A percentile compares a stretch with the other conserved stretches of the same genome.
Conservation (phyloP, 2,797 vertebrate species). For the Schizopygopsis pylzovi region DNA sequence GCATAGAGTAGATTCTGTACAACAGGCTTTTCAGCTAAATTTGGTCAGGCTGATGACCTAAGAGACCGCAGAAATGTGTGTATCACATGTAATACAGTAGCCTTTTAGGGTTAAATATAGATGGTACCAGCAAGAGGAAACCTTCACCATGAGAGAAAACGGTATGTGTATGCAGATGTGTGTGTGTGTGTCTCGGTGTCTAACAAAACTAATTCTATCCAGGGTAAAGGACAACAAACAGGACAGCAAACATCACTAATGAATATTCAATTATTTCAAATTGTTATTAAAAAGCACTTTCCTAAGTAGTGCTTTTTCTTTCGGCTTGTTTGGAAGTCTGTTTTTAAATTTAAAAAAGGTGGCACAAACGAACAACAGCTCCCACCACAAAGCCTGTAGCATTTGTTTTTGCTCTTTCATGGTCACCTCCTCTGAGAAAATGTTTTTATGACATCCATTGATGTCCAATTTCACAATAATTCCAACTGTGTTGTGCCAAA, state of each 20-base stretch:
- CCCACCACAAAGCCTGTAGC: neutral
- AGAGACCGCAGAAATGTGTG: no score
- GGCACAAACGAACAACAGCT: neutral
- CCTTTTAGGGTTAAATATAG: neutral
- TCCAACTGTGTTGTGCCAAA: constrained; percentile 1
- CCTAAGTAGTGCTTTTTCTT: neutral
- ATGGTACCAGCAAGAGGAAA: neutral
- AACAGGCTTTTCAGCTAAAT: neutral
- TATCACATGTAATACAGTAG: neutral
- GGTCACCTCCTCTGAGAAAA: constrained; percentile 31
- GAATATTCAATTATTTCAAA: neutral
- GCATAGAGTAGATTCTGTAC: neutral
- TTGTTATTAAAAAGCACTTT: constrained; percentile 15
- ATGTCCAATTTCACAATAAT: constrained; percentile 3
- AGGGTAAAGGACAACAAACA: neutral
- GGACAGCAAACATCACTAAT: neutral
- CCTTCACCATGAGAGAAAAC: neutral
- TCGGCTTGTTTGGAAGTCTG: neutral
- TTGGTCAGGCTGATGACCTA: no score
- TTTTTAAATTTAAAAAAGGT: constrained; percentile 9
- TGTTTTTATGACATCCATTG: neutral
- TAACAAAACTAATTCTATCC: neutral
- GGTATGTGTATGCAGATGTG: neutral
- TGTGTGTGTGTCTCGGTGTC: neutral
- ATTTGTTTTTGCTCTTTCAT: neutral